A percentile compares a stretch with the other conserved stretches of the same genome.
Evolutionary conservation across 92 coral and sea anemone species (phyloP).

Genomic region (Zoanthus sansibaricus): DNA sequence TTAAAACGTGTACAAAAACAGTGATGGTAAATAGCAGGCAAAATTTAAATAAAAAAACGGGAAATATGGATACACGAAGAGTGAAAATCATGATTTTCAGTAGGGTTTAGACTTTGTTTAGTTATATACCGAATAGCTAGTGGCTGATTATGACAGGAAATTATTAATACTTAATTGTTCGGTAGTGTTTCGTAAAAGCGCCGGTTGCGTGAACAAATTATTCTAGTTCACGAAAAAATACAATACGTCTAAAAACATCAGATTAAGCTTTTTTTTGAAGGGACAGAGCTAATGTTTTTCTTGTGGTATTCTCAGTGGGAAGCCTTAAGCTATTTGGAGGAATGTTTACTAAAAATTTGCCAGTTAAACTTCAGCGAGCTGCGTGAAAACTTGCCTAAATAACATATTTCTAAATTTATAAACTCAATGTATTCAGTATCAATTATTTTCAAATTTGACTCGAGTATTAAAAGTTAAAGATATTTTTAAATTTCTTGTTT

Average conservation of each 20-base stretch:
- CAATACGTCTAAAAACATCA: conserved; percentile 5
- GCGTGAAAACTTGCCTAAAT: background rate
- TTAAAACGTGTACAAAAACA: background rate
- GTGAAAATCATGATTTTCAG: background rate
- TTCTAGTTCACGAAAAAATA: background rate
- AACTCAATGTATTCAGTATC: background rate
- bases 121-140: background rate
- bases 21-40: background rate
- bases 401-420: background rate
- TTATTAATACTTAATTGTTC: background rate
- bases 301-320: background rate
- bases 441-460: background rate
- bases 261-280: conserved; percentile 1
- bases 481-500: background rate
- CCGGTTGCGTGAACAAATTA: background rate
- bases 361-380: background rate
- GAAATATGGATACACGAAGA: background rate
- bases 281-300: conserved; percentile 17
- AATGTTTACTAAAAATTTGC: background rate
- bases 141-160: background rate
- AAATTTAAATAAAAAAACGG: background rate
- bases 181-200: background rate
- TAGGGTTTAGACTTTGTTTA: conserved; percentile 6
- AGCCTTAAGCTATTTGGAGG: conserved; percentile 27
- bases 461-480: background rate